Base-by-base conservation (phyloP, 2,113 vertebrate species). In the Catharus fuscescens region DNA sequence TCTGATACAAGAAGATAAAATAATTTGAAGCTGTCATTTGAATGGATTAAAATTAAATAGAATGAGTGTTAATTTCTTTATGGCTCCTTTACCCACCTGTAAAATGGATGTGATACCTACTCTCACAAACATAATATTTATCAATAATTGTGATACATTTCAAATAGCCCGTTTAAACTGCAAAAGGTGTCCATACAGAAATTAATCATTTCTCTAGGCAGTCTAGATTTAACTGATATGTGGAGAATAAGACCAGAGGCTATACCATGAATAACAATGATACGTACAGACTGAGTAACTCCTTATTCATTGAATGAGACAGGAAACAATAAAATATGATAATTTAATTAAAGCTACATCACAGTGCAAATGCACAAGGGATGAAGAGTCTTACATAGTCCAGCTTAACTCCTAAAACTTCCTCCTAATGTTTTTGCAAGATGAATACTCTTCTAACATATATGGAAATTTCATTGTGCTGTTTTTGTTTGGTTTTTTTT, bases 291-390 rank as follows among this genome's bases (percentile, higher is more conserved):
- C 34, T 69, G 73, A 77, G n/a, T 59, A 84, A 79, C 62, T 65
- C 36, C 21, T 72, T 77, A 48, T 60, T 95, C 61, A 82, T 61
- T 87, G 61, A 89, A 79, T 64, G 65, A 92, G 86, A 89, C 45
- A 89, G 57, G 28, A 91, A 88, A 95, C 18, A 88, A 90, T 86
- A 81, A 86, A 92, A 91, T 70, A 87, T 40, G 45, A 29, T 74
- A 83, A 89, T 92, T 71, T 92, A 81, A 92, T 94, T 96, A 89
- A 88, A 62, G 40, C 31, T 67, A 38, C 54, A 90, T 79, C 32
- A 65, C 47, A 83, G n/a, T 31, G 38, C 47, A 90, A 86, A 80
- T 66, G 28, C 56, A 79, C 77, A 81, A 60, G 56, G 56, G 53
- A 56, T 60, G 40, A 60, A 67, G 69, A 79, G 18, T 83, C 70